Conservation (phyloP, 2,797 vertebrate species). For the Rhincodon typus region DNA sequence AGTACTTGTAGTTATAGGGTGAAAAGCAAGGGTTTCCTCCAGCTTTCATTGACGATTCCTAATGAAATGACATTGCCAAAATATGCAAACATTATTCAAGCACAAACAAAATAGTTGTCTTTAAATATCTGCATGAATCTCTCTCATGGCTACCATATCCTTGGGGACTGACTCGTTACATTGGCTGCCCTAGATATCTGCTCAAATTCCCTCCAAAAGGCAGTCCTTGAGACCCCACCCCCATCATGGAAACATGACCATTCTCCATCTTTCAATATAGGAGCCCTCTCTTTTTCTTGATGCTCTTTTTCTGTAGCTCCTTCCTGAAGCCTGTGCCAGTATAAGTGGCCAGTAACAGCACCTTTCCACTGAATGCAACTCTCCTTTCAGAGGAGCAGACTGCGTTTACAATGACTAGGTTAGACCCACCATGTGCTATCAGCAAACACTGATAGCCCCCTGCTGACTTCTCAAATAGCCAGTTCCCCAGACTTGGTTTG, state of each 20-base stretch:
- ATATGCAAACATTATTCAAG: background rate
- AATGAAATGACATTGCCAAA: background rate
- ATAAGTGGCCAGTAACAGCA: background rate
- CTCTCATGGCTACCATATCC: too few species aligned
- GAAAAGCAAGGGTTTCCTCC: background rate
- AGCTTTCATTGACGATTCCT: background rate
- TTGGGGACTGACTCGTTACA: background rate
- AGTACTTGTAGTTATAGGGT: conserved; percentile 1
- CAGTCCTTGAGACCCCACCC: background rate
- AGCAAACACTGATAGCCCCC: too few species aligned
- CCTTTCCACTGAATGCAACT: background rate
- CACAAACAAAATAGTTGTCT: background rate
- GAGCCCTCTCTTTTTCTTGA: background rate
- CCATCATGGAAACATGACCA: background rate
- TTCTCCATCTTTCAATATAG: background rate
- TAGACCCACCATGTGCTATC: too few species aligned
- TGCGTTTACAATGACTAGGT: too few species aligned
- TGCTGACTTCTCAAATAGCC: too few species aligned
- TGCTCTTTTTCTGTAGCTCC: background rate
- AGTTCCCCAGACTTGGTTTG: too few species aligned
- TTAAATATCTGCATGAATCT: background rate
- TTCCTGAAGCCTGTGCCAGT: background rate
- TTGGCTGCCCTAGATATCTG: too few species aligned
- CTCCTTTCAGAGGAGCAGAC: background rate
- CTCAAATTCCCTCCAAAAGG: background rate